Percentiles rank a stretch among this genome's conserved stretches.
Evolutionary conservation across 2,888 invertebrate species (phyloP).

Genomic region (Scaptomyza cyrtandrae): DNA sequence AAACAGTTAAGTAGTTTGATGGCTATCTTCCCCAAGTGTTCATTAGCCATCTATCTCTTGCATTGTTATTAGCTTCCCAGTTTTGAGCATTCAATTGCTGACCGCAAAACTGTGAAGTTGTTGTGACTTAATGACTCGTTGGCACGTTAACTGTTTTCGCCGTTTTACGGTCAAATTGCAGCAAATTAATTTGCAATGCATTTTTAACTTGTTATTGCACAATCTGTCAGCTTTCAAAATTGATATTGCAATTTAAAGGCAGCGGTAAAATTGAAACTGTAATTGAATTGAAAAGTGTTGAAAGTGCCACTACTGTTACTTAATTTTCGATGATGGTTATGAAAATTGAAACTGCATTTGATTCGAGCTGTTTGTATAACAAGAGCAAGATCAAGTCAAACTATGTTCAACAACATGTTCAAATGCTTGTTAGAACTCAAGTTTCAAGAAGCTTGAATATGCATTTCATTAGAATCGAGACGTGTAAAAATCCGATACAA

Average conservation of each 20-base stretch:
- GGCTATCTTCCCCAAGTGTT: too few relatives aligned
- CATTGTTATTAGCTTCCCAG: neutral
- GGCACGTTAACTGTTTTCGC: conserved; percentile 62
- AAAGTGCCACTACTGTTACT: conserved; percentile 18
- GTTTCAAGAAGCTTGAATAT: neutral
- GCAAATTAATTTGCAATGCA: conserved; percentile 59
- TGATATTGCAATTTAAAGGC: conserved; percentile 27
- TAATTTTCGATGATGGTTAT: neutral
- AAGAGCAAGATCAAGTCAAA: neutral
- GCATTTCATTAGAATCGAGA: conserved; percentile 62
- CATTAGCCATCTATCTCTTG: too few relatives aligned
- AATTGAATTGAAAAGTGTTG: conserved; percentile 28
- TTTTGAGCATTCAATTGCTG: conserved; percentile 20
- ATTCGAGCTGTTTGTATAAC: too few relatives aligned
- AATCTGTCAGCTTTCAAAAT: conserved; percentile 35
- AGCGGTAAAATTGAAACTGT: conserved; percentile 13
- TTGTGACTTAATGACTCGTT: conserved; percentile 60
- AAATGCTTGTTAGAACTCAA: conserved; percentile 7
- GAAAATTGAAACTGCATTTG: neutral
- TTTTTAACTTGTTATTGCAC: conserved; percentile 62
- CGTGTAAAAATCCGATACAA: conserved; percentile 68
- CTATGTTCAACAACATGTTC: too few relatives aligned
- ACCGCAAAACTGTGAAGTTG: conserved; percentile 61
- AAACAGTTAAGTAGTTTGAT: too few relatives aligned
- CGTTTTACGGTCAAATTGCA: conserved; percentile 53